These are phyloP conservation scores for Pachypanchax playfairii DNA, from an alignment of 2,113 vertebrate species.

Conservation along the genomic window DNA sequence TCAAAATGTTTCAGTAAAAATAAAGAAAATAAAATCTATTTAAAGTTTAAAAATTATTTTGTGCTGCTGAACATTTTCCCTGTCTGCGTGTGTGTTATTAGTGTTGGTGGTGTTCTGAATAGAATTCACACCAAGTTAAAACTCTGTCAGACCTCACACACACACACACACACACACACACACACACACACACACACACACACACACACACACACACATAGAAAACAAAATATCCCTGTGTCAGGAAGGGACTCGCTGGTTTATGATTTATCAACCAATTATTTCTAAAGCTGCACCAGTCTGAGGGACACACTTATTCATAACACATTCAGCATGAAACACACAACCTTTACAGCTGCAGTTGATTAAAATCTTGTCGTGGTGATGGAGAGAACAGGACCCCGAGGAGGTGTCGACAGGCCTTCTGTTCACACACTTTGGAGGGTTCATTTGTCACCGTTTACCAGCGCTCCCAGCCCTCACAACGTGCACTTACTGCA, in stretches of 20 bases:
- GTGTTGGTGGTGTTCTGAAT: neutral
- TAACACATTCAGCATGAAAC: conserved; percentile 33
- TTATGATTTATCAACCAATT: conserved; percentile 37
- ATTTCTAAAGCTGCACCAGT: conserved; percentile 21
- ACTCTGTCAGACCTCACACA: neutral
- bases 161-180: neutral
- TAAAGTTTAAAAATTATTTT: too few relatives aligned
- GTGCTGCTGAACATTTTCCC: too few relatives aligned
- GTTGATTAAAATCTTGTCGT: conserved; percentile 48
- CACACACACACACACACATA: neutral
- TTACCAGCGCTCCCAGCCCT: conserved; percentile 16
- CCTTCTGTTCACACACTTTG: conserved; percentile 18
- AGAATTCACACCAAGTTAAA: neutral
- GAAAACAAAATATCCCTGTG: neutral
- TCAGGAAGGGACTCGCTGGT: conserved; percentile 8
- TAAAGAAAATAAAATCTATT: too few relatives aligned
- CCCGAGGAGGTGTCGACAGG: conserved; percentile 19
- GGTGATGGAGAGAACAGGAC: conserved; percentile 34
- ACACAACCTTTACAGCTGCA: conserved; percentile 47
- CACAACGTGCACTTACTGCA: neutral
- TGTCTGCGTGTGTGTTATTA: too few relatives aligned
- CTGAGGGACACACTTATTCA: conserved; percentile 33
- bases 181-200: neutral
- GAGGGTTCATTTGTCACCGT: conserved; percentile 42
- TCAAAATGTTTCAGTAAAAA: too few relatives aligned